Conservation (phyloP, 30 jellyfish, hydroid and myxozoan species). For the Chironex yamaguchii region DNA sequence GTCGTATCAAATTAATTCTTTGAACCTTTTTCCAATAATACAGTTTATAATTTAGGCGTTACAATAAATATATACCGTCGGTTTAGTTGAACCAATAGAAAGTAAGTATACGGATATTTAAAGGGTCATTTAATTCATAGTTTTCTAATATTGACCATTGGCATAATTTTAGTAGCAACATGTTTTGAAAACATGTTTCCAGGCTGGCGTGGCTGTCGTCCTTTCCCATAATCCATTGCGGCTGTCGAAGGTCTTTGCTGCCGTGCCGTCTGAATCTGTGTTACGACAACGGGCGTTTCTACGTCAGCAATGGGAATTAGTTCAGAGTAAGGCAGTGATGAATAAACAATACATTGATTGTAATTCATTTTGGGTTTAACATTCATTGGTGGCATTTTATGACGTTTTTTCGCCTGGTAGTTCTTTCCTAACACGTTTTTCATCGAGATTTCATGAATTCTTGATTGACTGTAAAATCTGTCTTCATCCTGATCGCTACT, state of each 20-base stretch:
- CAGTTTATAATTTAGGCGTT: no score
- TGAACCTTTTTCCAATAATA: no score
- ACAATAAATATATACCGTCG: no score
- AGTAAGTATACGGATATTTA: no score
- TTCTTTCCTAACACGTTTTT: constrained; percentile 85
- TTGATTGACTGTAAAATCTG: constrained; percentile 32
- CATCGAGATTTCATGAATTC: constrained; percentile 15
- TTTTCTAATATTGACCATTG: not conserved
- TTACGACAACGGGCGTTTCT: constrained; percentile 65
- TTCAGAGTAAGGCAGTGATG: constrained; percentile 82
- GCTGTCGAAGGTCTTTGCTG: not conserved
- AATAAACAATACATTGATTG: constrained; percentile 88
- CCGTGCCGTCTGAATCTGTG: constrained; percentile 50
- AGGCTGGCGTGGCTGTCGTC: not conserved
- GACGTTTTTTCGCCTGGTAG: constrained; percentile 86
- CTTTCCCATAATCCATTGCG: not conserved
- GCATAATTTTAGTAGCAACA: not conserved
- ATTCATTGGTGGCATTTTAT: constrained; percentile 70
- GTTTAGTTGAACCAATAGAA: no score
- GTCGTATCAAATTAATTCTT: no score
- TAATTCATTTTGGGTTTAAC: constrained; percentile 81
- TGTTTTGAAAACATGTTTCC: not conserved
- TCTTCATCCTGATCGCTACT: not conserved
- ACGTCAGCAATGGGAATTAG: constrained; percentile 67
- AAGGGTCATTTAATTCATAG: no score